Evolutionary conservation across 1,140 invertebrate species (phyloP).

Genomic region (Cherax destructor): DNA sequence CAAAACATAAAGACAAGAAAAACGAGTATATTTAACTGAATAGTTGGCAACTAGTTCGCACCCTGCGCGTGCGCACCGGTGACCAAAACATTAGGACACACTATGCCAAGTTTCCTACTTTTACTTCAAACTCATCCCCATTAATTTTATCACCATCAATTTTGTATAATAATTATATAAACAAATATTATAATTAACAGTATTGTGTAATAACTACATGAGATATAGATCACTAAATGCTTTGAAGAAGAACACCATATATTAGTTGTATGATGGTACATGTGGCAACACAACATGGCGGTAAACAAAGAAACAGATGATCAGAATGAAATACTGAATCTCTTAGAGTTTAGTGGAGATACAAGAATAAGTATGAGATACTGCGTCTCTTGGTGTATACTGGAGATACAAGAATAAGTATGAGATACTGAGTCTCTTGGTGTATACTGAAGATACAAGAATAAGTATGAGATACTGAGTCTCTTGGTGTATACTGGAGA

Average conservation of each 20-base stretch:
- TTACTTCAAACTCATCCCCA: not conserved
- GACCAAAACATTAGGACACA: not conserved
- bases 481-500: too few relatives aligned
- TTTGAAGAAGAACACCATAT: not conserved
- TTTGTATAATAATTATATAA: not conserved
- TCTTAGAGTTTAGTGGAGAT: not conserved
- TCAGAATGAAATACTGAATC: not conserved
- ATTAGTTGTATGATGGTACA: not conserved
- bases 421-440: too few relatives aligned
- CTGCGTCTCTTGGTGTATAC: too few relatives aligned
- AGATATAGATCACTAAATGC: not conserved
- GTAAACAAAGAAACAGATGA: slow-evolving; percentile 2
- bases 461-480: too few relatives aligned
- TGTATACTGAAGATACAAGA: too few relatives aligned
- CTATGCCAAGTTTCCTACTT: not conserved
- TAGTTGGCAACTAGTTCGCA: not conserved
- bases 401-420: too few relatives aligned
- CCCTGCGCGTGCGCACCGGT: not conserved
- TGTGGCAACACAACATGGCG: not conserved
- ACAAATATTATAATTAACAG: not conserved
- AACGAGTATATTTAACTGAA: not conserved
- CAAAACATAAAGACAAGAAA: not conserved
- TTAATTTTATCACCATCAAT: not conserved
- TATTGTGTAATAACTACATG: not conserved
- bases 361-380: not conserved